Base-by-base conservation (phyloP, 2,797 vertebrate genomes). In the Pogoniulus pusillus region DNA sequence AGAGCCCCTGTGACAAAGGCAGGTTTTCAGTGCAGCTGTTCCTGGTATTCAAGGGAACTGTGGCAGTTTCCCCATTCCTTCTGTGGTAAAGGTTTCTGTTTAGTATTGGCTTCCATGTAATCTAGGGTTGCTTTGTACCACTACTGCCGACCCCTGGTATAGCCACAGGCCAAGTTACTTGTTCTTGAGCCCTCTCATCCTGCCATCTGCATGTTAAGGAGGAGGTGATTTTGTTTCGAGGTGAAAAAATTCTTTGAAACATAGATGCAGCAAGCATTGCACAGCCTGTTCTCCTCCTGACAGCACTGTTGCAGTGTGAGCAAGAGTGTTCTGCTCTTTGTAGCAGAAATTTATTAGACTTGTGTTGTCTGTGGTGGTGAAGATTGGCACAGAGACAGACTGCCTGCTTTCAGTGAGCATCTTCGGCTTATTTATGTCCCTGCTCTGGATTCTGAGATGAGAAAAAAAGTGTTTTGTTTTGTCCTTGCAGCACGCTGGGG, bases 181-280 rank as follows among this genome's bases (percentile, higher is more conserved):
- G 15, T 58, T 89, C 65, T 72, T 27, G 43, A 9, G 45, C 53
- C 16, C 15, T 65, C 58, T 63, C 10, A 10, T 55, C 87, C 27
- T 90, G 76, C 32, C 17, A 29, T 62, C 37, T 77, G 53, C 47
- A 24, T 43, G 75, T 57, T 39, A 43, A 73, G 9, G 34, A 63
- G 60, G 78, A 93, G 85, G 41, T 26, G 58, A 68, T 84, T 90
- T 54, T 77, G 23, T 82, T n/a, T 5, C 74, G 22, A 16, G 17
- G 7, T 73, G 62, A 23, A 58, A 82, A 17, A 34, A 24, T 18
- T 24, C 16, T 74, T 53, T 43, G 45, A 64, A 15, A 12, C 11
- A 12, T 51, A 30, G 0, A 4, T 39, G 26, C 64, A 26, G 14
- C 20, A 41, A 77, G 16, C 37, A 45, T 41, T 0, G 0, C 35